phyloP scores from a whole-genome alignment of 1,140 invertebrate species.

The Tetraneura akinire region DNA sequence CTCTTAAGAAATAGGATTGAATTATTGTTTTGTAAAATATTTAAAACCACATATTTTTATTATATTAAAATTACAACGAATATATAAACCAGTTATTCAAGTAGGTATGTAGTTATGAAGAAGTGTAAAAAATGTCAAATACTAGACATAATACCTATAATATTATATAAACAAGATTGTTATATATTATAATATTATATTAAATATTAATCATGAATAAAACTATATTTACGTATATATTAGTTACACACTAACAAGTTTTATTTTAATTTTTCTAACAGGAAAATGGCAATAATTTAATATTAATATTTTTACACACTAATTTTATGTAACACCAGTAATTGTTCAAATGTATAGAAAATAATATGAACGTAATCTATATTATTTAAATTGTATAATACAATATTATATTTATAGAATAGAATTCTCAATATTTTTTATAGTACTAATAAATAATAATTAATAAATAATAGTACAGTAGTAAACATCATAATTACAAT shows the following conservation, averaged over 20 bases:
- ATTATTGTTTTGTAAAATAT: not conserved
- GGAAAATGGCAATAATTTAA: not conserved
- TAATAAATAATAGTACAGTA: no score
- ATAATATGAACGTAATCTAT: no score
- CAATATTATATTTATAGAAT: no score
- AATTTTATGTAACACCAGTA: no score
- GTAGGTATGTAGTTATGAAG: slow-evolving; percentile 14
- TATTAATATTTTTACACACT: not conserved
- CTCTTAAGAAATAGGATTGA: not conserved
- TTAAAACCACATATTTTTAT: no score
- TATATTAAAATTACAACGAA: not conserved
- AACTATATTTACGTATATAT: no score
- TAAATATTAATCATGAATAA: no score
- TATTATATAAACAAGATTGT: not conserved
- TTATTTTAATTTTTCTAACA: not conserved
- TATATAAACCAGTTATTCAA: slow-evolving; percentile 13
- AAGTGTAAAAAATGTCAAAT: not conserved
- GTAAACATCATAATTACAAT: no score
- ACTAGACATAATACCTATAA: not conserved
- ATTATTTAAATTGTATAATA: no score
- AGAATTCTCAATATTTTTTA: no score
- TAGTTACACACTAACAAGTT: not conserved
- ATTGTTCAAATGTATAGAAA: no score
- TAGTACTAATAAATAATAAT: no score
- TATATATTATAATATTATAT: slow-evolving; percentile 15